Conservation (phyloP, 2,888 invertebrate genomes). For the Clanis bilineata region DNA sequence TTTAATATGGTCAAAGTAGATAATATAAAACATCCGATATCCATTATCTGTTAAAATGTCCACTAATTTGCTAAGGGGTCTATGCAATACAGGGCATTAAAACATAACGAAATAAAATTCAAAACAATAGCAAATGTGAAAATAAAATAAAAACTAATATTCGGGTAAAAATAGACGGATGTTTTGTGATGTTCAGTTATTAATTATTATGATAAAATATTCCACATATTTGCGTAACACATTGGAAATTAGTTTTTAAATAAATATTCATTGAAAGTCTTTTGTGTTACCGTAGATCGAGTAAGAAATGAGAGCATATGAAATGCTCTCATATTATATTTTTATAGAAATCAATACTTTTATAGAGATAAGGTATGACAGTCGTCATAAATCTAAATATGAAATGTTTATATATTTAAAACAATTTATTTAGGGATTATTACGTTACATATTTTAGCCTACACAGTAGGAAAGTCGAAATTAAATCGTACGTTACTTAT, state of each 20-base stretch:
- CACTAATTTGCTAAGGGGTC: conserved; percentile 77
- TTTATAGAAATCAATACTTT: not conserved
- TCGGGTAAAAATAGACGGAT: conserved; percentile 54
- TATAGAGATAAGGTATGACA: not conserved
- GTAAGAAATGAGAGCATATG: not conserved
- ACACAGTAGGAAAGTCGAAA: conserved; percentile 59
- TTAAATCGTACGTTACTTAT: conserved; percentile 32
- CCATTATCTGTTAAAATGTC: conserved; percentile 56
- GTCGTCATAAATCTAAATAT: conserved; percentile 7
- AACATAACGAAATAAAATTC: conserved; percentile 34
- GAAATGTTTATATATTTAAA: conserved; percentile 24
- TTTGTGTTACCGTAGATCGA: no score
- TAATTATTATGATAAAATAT: not conserved
- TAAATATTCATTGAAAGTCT: no score
- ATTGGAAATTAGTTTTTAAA: not conserved
- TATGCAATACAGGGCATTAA: conserved; percentile 73
- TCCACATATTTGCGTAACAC: not conserved
- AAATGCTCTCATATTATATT: not conserved
- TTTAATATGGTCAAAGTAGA: not conserved
- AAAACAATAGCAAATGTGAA: conserved; percentile 32
- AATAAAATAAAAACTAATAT: conserved; percentile 33
- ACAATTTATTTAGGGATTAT: conserved; percentile 26
- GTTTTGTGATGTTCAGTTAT: conserved; percentile 32
- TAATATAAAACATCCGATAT: not conserved
- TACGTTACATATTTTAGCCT: conserved; percentile 39